Percentiles rank a stretch among this genome's conserved stretches.
Conservation (phyloP, 2,113 vertebrate species). For the Phrynosoma blainvillii region DNA sequence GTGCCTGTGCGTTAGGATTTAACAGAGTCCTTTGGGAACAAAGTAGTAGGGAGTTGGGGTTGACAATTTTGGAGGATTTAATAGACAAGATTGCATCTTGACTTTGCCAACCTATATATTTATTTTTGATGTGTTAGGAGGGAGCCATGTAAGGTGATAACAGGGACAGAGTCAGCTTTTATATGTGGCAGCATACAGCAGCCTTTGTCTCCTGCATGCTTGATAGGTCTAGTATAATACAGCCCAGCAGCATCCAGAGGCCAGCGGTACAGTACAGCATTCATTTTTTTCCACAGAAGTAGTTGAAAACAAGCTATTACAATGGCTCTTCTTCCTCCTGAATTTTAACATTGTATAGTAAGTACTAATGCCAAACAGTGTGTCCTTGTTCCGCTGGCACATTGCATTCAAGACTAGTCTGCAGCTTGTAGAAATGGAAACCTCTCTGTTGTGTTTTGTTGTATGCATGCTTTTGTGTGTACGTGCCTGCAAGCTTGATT, state of each 20-base stretch:
- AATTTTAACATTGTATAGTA: neutral
- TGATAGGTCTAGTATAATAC: neutral
- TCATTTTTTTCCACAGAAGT: neutral
- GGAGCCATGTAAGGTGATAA: neutral
- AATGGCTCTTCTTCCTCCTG: constrained; percentile 1
- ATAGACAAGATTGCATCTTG: neutral
- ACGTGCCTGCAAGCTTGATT: neutral
- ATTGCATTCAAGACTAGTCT: neutral
- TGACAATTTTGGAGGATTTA: neutral
- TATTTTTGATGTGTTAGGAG: neutral
- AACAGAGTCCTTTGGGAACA: too few relatives aligned
- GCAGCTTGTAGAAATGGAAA: neutral
- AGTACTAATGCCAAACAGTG: neutral
- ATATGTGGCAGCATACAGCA: neutral
- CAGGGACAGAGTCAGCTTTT: neutral
- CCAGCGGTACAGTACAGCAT: neutral
- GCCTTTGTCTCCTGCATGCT: neutral
- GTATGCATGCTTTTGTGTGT: fast-evolving
- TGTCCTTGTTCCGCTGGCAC: neutral
- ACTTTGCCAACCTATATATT: neutral
- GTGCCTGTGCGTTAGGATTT: too few relatives aligned
- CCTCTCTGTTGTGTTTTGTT: neutral
- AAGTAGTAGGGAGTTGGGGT: neutral
- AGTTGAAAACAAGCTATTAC: neutral
- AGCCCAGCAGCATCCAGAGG: fast-evolving